phyloP scores from a whole-genome alignment of 2,797 vertebrate genomes.

The Centroberyx gerrardi region DNA sequence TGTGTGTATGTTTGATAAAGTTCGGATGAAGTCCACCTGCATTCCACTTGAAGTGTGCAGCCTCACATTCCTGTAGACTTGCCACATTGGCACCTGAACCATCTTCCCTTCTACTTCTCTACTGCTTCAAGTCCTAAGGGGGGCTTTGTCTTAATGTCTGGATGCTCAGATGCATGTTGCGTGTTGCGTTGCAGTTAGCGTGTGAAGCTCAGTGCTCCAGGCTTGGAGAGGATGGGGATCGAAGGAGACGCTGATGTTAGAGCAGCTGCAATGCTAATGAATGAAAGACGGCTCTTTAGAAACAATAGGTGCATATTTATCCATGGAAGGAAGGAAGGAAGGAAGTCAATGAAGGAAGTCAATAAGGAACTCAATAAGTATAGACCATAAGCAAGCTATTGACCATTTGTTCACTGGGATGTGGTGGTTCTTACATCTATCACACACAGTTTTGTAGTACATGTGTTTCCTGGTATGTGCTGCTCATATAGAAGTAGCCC shows the following conservation, averaged over 20 bases:
- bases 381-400: constrained; percentile 6
- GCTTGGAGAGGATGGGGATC: constrained; percentile 7
- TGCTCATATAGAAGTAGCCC: constrained; percentile 19
- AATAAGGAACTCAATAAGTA: neutral
- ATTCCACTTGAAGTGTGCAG: no score
- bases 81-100: neutral
- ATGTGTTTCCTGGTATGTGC: neutral
- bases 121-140: no score
- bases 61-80: no score
- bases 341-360: constrained; percentile 1
- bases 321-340: neutral
- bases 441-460: constrained; percentile 1
- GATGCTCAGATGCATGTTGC: neutral
- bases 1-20: neutral
- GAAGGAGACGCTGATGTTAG: neutral
- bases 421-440: constrained; percentile 10
- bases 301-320: neutral
- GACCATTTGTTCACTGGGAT: neutral
- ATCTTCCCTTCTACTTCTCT: neutral
- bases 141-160: neutral
- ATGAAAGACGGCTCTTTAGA: constrained; percentile 1
- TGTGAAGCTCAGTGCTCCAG: neutral
- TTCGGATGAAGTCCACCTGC: neutral
- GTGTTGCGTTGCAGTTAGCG: neutral
- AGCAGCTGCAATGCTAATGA: neutral